phyloP scores from a whole-genome alignment of 2,888 invertebrate species.

The Agriopis marginaria region DNA sequence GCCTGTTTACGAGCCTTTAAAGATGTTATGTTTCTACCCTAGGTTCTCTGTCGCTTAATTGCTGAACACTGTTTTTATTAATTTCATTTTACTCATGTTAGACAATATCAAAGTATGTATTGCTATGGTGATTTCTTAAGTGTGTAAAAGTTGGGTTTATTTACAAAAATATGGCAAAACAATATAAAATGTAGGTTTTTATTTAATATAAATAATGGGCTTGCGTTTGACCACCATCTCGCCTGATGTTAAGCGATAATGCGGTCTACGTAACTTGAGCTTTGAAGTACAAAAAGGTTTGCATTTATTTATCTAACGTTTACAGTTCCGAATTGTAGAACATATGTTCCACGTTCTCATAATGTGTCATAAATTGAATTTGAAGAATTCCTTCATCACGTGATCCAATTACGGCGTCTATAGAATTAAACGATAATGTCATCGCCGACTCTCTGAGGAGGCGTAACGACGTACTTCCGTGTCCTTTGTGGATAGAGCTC shows the following conservation, averaged over 20 bases:
- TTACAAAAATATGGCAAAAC: too few relatives aligned
- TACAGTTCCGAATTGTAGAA: neutral
- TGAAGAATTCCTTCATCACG: slow-evolving; percentile 53
- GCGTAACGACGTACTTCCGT: slow-evolving; percentile 59
- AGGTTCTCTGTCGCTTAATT: slow-evolving; percentile 1
- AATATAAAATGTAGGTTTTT: too few relatives aligned
- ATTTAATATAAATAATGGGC: too few relatives aligned
- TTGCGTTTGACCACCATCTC: too few relatives aligned
- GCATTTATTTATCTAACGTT: neutral
- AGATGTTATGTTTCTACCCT: neutral
- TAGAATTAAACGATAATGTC: slow-evolving; percentile 64
- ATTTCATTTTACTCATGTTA: neutral
- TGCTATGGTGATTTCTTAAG: neutral
- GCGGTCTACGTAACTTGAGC: too few relatives aligned
- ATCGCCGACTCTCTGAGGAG: slow-evolving; percentile 61
- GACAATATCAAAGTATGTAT: neutral
- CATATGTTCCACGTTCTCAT: slow-evolving; percentile 13
- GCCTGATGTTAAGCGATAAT: too few relatives aligned
- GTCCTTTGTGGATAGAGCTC: slow-evolving; percentile 4
- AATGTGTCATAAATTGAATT: slow-evolving; percentile 49
- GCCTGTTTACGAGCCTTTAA: slow-evolving; percentile 52
- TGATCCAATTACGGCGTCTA: slow-evolving; percentile 60
- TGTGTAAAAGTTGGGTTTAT: neutral
- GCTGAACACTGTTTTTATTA: neutral
- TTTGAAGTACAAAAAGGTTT: too few relatives aligned